Percentiles rank a stretch among this genome's conserved stretches.
Evolutionary conservation across 2,797 vertebrate genomes (phyloP).

Genomic region (Sebastiscus tertius): DNA sequence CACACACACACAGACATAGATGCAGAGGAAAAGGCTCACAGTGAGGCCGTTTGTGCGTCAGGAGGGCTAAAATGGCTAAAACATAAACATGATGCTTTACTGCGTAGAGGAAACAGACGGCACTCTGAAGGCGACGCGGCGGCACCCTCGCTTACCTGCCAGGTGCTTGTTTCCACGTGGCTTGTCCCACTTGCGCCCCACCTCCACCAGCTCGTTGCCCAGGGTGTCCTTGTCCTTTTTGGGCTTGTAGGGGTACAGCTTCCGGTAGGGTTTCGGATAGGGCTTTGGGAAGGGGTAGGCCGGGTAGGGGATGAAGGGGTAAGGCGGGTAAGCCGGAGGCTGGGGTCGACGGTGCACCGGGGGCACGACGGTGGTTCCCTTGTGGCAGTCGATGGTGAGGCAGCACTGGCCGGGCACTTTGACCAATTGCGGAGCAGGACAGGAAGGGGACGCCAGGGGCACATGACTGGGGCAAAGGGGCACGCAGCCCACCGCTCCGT

Average conservation of each 20-base stretch:
- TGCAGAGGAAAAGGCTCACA: conserved; percentile 57
- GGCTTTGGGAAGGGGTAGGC: conserved; percentile 67
- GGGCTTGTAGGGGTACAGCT: conserved; percentile 74
- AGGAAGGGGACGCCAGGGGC: conserved; percentile 79
- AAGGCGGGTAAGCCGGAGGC: conserved; percentile 65
- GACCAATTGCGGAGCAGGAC: conserved; percentile 81
- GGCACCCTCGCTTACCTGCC: conserved; percentile 72
- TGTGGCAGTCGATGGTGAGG: conserved; percentile 82
- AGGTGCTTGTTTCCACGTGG: conserved; percentile 74
- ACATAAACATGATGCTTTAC: conserved; percentile 71
- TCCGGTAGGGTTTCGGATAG: conserved; percentile 60
- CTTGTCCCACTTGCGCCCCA: conserved; percentile 78
- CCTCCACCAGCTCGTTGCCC: conserved; percentile 81
- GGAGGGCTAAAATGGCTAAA: conserved; percentile 57
- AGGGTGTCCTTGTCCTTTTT: conserved; percentile 72
- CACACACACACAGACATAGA: conserved; percentile 48
- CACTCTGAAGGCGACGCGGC: conserved; percentile 29
- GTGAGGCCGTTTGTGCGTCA: conserved; percentile 73
- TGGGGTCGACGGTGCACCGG: conserved; percentile 52
- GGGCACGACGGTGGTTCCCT: conserved; percentile 60
- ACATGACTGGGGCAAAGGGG: conserved; percentile 84
- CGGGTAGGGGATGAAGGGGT: conserved; percentile 72
- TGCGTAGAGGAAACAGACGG: conserved; percentile 53
- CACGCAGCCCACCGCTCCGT: conserved; percentile 86
- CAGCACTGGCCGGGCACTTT: conserved; percentile 88